phyloP scores from a whole-genome alignment of 2,113 vertebrate genomes.

The Chiloscyllium plagiosum region DNA sequence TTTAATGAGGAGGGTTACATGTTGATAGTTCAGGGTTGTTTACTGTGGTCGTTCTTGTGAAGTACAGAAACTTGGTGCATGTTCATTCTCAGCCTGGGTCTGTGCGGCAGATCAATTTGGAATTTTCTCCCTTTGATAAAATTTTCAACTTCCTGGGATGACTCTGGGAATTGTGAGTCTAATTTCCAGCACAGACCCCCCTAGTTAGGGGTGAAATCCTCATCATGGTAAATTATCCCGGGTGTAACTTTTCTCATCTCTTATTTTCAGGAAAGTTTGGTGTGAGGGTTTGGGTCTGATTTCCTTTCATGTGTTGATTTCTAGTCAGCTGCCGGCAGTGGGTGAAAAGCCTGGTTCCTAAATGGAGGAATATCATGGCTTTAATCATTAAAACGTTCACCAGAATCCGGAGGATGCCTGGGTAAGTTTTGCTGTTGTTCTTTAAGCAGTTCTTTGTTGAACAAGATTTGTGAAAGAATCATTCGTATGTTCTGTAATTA shows the following conservation, averaged over 20 bases:
- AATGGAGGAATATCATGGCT: conserved; percentile 61
- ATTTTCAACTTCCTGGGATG: too few species aligned
- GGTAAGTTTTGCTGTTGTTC: conserved; percentile 44
- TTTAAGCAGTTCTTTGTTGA: background rate
- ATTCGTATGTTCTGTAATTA: background rate
- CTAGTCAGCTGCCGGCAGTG: conserved; percentile 60
- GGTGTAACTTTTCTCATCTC: background rate
- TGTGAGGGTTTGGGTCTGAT: background rate
- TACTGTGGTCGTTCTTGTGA: too few species aligned
- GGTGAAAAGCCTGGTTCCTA: conserved; percentile 55
- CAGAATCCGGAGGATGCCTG: conserved; percentile 65
- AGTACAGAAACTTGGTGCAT: too few species aligned
- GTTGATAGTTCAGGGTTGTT: too few species aligned
- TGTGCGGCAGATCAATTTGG: too few species aligned
- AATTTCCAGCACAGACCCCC: too few species aligned
- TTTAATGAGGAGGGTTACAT: too few species aligned
- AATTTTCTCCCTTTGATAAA: too few species aligned
- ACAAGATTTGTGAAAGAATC: background rate
- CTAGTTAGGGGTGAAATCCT: too few species aligned
- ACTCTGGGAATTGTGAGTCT: too few species aligned
- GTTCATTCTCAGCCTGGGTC: too few species aligned
- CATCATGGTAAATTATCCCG: background rate
- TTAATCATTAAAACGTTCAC: conserved; percentile 62
- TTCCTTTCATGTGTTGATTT: conserved; percentile 5
- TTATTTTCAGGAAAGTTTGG: background rate